These are phyloP conservation scores for Meleagris gallopavo DNA, from an alignment of 2,113 vertebrate genomes.

Conservation along the genomic window DNA sequence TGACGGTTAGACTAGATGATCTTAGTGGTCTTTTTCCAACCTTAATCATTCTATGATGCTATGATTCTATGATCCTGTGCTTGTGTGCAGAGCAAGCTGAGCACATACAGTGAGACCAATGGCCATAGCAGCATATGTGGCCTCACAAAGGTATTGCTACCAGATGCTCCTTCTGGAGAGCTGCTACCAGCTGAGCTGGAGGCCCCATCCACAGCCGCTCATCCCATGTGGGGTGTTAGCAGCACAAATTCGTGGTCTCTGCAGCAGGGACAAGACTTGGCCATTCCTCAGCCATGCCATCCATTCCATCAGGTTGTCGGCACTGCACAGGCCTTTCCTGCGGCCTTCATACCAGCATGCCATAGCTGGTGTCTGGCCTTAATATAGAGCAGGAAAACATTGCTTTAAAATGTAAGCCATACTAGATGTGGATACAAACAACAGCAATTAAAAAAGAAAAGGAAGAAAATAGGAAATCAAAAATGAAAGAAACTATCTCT, in stretches of 20 bases:
- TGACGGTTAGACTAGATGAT: too few relatives aligned
- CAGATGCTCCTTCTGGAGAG: background rate
- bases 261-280: background rate
- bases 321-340: background rate
- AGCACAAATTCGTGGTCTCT: background rate
- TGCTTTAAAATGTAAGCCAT: background rate
- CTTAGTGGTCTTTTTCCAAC: too few relatives aligned
- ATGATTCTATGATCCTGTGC: too few relatives aligned
- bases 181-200: background rate
- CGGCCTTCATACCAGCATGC: background rate
- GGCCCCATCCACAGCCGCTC: background rate
- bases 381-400: background rate
- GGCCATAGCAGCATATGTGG: rapidly evolving
- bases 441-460: background rate
- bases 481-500: background rate
- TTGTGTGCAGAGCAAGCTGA: background rate
- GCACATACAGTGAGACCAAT: background rate
- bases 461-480: background rate
- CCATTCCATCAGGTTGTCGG: background rate
- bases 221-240: background rate
- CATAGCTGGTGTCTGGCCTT: background rate
- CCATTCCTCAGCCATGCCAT: background rate
- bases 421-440: background rate
- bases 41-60: too few relatives aligned
- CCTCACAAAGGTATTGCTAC: rapidly evolving